These are phyloP conservation scores for Syrphus vitripennis DNA, from an alignment of 2,888 invertebrate species.

Conservation along the genomic window DNA sequence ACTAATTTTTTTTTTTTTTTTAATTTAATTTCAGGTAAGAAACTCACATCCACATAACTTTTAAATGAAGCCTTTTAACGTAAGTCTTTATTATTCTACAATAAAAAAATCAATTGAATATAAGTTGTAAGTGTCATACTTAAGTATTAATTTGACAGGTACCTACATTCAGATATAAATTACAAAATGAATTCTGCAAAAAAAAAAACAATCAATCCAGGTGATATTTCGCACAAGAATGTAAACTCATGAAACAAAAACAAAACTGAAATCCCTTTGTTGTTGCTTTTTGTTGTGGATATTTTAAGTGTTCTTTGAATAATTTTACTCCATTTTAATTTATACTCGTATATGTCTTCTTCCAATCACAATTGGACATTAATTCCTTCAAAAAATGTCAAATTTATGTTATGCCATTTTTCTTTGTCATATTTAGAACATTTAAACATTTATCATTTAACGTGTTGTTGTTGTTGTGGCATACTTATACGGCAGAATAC, in stretches of 20 bases:
- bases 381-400: constrained; percentile 2
- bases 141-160: no score
- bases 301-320: neutral
- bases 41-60: neutral
- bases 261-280: neutral
- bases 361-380: constrained; percentile 6
- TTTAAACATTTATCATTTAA: constrained; percentile 14
- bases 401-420: neutral
- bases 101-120: neutral
- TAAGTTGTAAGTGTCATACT: no score
- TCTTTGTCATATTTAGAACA: constrained; percentile 29
- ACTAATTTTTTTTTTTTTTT: neutral
- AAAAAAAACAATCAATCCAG: no score
- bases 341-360: neutral
- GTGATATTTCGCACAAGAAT: neutral
- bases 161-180: no score
- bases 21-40: neutral
- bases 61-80: neutral
- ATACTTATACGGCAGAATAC: neutral
- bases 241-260: neutral
- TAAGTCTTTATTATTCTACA: neutral
- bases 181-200: neutral
- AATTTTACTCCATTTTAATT: neutral
- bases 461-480: neutral
- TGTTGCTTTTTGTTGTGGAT: neutral